Evolutionary conservation across 1,140 invertebrate species (phyloP).

Genomic region (Neodiprion lecontei): DNA sequence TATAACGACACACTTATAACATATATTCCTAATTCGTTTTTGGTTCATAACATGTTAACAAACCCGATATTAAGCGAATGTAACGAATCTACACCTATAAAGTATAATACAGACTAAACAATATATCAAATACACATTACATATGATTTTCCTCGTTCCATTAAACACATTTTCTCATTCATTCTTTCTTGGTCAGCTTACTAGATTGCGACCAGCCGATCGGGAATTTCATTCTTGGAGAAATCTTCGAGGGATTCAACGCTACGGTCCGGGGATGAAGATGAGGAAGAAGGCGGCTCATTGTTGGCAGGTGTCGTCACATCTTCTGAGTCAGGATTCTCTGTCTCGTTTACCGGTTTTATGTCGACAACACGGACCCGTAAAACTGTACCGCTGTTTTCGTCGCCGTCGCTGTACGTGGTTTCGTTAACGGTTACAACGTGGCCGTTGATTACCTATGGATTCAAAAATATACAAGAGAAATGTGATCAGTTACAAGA

Average conservation of each 20-base stretch:
- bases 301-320: conserved; percentile 24
- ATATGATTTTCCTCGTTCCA: background rate
- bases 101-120: background rate
- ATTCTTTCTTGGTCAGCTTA: background rate
- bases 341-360: conserved; percentile 53
- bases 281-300: conserved; percentile 6
- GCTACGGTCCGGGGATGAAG: conserved; percentile 33
- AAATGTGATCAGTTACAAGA: background rate
- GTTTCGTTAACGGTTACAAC: conserved; percentile 67
- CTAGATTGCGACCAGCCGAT: conserved; percentile 38
- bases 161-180: background rate
- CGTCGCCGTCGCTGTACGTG: conserved; percentile 57
- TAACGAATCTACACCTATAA: too few relatives aligned
- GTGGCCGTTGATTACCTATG: conserved; percentile 64
- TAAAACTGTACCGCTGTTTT: conserved; percentile 53
- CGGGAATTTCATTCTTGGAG: conserved; percentile 52
- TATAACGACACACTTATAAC: too few relatives aligned
- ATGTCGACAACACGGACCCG: conserved; percentile 64
- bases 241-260: conserved; percentile 52
- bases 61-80: too few relatives aligned
- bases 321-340: conserved; percentile 28
- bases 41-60: too few relatives aligned
- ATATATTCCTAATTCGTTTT: too few relatives aligned
- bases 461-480: conserved; percentile 17
- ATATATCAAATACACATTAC: background rate